phyloP scores from a whole-genome alignment of 2,888 invertebrate species.

The Platycheirus albimanus region DNA sequence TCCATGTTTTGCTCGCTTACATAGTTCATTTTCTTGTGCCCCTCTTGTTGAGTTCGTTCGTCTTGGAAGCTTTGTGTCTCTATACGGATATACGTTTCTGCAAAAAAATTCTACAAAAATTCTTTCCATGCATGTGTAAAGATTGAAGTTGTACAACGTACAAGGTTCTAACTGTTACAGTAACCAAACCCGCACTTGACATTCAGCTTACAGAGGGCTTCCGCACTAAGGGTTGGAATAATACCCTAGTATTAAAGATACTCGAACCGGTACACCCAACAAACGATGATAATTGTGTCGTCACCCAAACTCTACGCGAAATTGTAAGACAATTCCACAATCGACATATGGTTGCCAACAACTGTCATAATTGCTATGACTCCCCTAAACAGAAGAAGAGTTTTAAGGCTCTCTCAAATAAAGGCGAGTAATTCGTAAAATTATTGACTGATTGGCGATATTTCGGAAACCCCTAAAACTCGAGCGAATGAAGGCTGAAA shows the following conservation, averaged over 20 bases:
- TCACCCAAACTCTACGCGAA: slow-evolving; percentile 47
- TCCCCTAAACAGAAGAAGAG: no score
- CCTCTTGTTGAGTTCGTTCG: background rate
- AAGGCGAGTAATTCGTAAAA: no score
- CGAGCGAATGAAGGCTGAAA: no score
- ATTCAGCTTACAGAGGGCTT: slow-evolving; percentile 39
- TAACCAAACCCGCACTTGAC: slow-evolving; percentile 62
- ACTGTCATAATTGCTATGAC: no score
- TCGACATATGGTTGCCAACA: slow-evolving; percentile 10
- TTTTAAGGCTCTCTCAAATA: background rate
- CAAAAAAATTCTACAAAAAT: slow-evolving; percentile 43
- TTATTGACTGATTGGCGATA: no score
- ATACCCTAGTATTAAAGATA: slow-evolving; percentile 27
- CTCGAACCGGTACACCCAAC: slow-evolving; percentile 24
- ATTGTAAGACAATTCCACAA: slow-evolving; percentile 39
- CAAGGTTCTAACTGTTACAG: slow-evolving; percentile 28
- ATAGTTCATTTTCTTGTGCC: slow-evolving; percentile 7
- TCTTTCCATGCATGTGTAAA: background rate
- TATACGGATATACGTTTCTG: slow-evolving; percentile 24
- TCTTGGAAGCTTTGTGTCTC: slow-evolving; percentile 30
- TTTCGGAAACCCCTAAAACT: no score
- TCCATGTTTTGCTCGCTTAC: background rate
- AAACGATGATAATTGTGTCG: slow-evolving; percentile 61
- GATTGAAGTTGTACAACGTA: background rate
- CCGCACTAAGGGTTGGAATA: slow-evolving; percentile 38